Base-by-base conservation (phyloP, 1,140 invertebrate species). In the Metopolophium dirhodum region DNA sequence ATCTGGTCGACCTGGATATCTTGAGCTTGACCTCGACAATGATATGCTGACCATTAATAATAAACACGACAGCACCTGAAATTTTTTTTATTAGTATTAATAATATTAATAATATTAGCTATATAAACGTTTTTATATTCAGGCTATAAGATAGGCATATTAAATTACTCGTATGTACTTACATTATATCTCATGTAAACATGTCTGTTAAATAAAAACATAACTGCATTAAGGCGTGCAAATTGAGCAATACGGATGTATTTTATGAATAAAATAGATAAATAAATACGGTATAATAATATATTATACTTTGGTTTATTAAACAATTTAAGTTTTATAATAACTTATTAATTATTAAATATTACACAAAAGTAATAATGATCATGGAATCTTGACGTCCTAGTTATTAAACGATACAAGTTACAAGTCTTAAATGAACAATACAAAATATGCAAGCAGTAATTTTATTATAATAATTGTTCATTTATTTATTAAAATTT, bases 1-100 rank as follows among this genome's bases (percentile, higher is more conserved):
- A 93, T 93, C 49, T 35, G 82, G 26, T 93, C 18, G 91, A 93
- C 82, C 91, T 93, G 91, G 11, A 93, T 93, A 93, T 93, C 49
- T 93, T 93, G 91, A 35, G 82, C 91, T 93, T 93, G 91, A 35
- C 91, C 91, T 93, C 41, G 91, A 93, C 77, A 77, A 61, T 47
- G 91, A 93, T 51, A 86, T 3, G 47, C 22, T 37, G 30, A 93
- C 41, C 49, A 85, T 51, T 54, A 93, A 30, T 83, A 93, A 35
- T 51, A 93, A 35, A 26, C 77, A 93, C 20, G 49, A 85, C 22
- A 93, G 22, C 35, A 93, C 91, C 91, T 93, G 91, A 20, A 91
- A 91, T 68, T 61, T 30, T 9, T 61, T 57, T 23, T 57, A 30
- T 30, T 30, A 30, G 30, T n/a, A n/a, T n/a, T n/a, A n/a, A n/a